Conservation (phyloP, 2,797 vertebrate genomes). For the Pelodytes ibericus region DNA sequence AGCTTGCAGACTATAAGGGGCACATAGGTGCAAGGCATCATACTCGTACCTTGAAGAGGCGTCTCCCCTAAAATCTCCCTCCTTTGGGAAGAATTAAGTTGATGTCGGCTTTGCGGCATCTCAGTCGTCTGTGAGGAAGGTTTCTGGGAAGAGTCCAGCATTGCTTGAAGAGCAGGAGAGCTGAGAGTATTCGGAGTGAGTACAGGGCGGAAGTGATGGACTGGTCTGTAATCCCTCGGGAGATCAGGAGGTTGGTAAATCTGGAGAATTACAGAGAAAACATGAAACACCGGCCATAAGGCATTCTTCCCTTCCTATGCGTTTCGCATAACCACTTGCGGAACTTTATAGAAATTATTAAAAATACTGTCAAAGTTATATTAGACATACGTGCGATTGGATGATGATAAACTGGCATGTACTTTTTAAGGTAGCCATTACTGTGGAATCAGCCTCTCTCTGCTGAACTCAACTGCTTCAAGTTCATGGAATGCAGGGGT, state of each 20-base stretch:
- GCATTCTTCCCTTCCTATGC: too few relatives aligned
- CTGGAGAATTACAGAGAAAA: slow-evolving; percentile 65
- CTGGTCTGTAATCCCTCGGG: slow-evolving; percentile 84
- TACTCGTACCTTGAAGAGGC: slow-evolving; percentile 76
- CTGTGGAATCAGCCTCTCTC: too few relatives aligned
- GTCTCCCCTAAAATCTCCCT: slow-evolving; percentile 81
- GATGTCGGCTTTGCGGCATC: slow-evolving; percentile 73
- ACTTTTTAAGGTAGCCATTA: too few relatives aligned
- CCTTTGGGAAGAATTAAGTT: slow-evolving; percentile 80
- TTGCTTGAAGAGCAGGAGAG: slow-evolving; percentile 68
- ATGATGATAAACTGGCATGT: too few relatives aligned
- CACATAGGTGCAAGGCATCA: too few relatives aligned
- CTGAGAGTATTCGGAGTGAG: slow-evolving; percentile 70
- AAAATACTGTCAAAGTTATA: too few relatives aligned
- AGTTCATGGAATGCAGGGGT: too few relatives aligned
- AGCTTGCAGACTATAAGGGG: too few relatives aligned
- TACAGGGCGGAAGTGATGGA: slow-evolving; percentile 82
- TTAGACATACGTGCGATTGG: too few relatives aligned
- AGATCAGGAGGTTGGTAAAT: slow-evolving; percentile 82
- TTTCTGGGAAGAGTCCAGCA: slow-evolving; percentile 78
- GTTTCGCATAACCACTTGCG: too few relatives aligned
- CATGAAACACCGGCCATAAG: background rate
- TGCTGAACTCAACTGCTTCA: too few relatives aligned
- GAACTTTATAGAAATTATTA: too few relatives aligned
- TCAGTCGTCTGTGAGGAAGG: slow-evolving; percentile 51